phyloP scores from a whole-genome alignment of 2,888 invertebrate species.

The Morpho achilles region DNA sequence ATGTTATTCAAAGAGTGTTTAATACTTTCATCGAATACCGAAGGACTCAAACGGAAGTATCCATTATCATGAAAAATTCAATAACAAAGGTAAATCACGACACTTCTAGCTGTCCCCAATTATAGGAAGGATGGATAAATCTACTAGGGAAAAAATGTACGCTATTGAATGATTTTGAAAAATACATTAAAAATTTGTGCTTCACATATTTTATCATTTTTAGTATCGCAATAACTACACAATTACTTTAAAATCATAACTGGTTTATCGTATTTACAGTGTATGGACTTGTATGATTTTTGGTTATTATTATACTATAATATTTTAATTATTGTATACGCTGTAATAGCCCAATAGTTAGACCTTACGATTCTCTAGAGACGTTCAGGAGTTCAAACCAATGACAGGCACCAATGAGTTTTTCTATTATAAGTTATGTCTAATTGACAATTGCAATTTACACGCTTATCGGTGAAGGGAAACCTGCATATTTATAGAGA shows the following conservation, averaged over 20 bases:
- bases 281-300: too few species aligned
- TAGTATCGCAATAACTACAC: too few species aligned
- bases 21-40: slow-evolving; percentile 9
- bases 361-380: too few species aligned
- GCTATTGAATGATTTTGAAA: too few species aligned
- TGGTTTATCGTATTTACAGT: too few species aligned
- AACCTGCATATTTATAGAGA: background rate
- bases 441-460: background rate
- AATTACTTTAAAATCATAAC: too few species aligned
- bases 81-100: slow-evolving; percentile 25
- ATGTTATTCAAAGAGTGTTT: slow-evolving; percentile 4
- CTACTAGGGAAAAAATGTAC: too few species aligned
- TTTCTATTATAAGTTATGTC: background rate
- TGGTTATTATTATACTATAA: too few species aligned
- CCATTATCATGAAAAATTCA: slow-evolving; percentile 27
- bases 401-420: background rate
- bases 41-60: slow-evolving; percentile 11
- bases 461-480: background rate
- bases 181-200: too few species aligned
- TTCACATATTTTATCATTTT: too few species aligned
- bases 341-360: too few species aligned
- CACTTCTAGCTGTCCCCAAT: slow-evolving; percentile 14
- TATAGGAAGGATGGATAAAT: slow-evolving; percentile 8
- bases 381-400: background rate
- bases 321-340: too few species aligned